A percentile compares a stretch with the other conserved stretches of the same genome.
Conservation (phyloP, 2,113 vertebrate genomes). For the Lonchura striata region DNA sequence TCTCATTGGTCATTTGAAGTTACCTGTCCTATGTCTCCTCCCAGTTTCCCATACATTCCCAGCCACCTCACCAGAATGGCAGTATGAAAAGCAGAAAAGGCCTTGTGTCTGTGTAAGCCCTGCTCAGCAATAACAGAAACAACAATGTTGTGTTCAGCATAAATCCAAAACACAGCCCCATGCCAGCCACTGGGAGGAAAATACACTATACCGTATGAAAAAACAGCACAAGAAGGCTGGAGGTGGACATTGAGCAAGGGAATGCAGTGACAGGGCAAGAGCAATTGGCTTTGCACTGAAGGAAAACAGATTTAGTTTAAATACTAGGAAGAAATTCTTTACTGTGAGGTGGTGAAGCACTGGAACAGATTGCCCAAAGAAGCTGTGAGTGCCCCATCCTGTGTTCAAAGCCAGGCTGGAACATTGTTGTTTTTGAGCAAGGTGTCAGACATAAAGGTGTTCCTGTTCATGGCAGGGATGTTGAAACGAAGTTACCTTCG, state of each 20-base stretch:
- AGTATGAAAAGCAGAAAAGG: neutral
- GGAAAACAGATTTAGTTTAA: neutral
- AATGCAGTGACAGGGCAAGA: neutral
- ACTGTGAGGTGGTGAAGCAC: neutral
- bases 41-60: fast-evolving
- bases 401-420: neutral
- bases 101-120: neutral
- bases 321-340: neutral
- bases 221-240: neutral
- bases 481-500: neutral
- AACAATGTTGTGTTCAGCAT: neutral
- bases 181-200: neutral
- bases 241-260: neutral
- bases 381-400: neutral
- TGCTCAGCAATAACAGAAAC: neutral
- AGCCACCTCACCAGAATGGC: too few relatives aligned
- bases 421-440: neutral
- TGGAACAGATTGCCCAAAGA: neutral
- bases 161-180: neutral
- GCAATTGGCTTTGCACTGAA: fast-evolving
- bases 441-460: neutral
- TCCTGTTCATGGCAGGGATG: neutral
- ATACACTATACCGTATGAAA: neutral
- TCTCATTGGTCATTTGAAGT: neutral
- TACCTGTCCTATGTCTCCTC: neutral